phyloP scores from a whole-genome alignment of 2,888 invertebrate species.

The Melipona bicolor region DNA sequence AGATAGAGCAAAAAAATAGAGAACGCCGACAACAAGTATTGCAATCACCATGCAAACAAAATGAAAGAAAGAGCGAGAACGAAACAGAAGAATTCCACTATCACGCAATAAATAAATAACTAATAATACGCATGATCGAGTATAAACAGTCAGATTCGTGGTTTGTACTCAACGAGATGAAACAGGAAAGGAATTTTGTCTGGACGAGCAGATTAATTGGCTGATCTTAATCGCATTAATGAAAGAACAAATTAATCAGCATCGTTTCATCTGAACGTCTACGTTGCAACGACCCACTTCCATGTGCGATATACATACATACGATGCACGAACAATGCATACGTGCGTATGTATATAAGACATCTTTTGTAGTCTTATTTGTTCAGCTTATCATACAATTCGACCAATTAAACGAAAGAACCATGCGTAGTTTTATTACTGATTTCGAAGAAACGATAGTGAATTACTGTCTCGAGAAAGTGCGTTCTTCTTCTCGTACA shows the following conservation, averaged over 20 bases:
- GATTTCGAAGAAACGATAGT: constrained; percentile 49
- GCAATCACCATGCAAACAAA: too few species aligned
- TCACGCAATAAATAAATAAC: constrained; percentile 39
- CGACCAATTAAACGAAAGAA: constrained; percentile 51
- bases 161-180: constrained; percentile 25
- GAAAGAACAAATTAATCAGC: constrained; percentile 63
- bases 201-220: constrained; percentile 68
- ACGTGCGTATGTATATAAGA: constrained; percentile 57
- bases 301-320: constrained; percentile 55
- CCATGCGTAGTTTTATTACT: constrained; percentile 30
- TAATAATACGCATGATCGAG: constrained; percentile 12
- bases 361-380: constrained; percentile 52
- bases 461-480: not conserved
- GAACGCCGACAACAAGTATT: not conserved
- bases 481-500: constrained; percentile 1
- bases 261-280: constrained; percentile 55
- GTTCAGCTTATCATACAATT: constrained; percentile 33
- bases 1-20: not conserved
- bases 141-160: not conserved
- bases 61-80: too few species aligned
- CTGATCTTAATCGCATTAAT: constrained; percentile 71
- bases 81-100: not conserved
- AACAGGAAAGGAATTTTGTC: constrained; percentile 62
- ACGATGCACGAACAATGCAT: constrained; percentile 65
- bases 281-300: constrained; percentile 77